These are phyloP conservation scores for Poeciliopsis gracilis DNA, from an alignment of 2,797 vertebrate genomes.

Conservation along the genomic window DNA sequence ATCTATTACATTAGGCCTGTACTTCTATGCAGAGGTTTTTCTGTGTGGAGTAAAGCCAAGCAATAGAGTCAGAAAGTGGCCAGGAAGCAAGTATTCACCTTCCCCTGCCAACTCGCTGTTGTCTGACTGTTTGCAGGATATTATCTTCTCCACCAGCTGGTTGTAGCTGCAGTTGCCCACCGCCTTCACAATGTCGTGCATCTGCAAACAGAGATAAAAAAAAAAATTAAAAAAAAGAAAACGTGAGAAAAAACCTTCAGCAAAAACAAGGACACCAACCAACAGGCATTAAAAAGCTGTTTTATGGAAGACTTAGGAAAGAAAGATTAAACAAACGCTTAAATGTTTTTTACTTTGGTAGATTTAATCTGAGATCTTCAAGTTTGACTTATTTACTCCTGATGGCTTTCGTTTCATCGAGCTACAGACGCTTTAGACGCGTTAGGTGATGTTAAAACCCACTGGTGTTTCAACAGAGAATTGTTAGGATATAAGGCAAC, in stretches of 20 bases:
- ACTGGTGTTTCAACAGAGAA: background rate
- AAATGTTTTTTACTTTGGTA: background rate
- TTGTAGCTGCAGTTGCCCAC: conserved; percentile 99
- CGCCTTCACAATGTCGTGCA: conserved; percentile 93
- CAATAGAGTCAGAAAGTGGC: background rate
- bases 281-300: conserved; percentile 3
- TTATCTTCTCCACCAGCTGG: conserved; percentile 99
- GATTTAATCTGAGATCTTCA: background rate
- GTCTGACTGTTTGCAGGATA: conserved; percentile 97
- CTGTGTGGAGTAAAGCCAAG: background rate
- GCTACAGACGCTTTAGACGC: background rate
- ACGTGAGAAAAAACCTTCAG: conserved; percentile 52
- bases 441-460: background rate
- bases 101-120: conserved; percentile 94
- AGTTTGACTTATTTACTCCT: background rate
- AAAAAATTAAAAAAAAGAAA: too few species aligned
- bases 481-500: background rate
- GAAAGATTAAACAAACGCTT: background rate
- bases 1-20: conserved; percentile 29
- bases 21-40: conserved; percentile 11
- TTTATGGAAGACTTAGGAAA: background rate
- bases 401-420: background rate
- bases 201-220: conserved; percentile 81
- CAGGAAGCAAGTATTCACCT: conserved; percentile 82
- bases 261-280: conserved; percentile 10